phyloP scores from a whole-genome alignment of 1,140 invertebrate species.

The Drosophila rufa region DNA sequence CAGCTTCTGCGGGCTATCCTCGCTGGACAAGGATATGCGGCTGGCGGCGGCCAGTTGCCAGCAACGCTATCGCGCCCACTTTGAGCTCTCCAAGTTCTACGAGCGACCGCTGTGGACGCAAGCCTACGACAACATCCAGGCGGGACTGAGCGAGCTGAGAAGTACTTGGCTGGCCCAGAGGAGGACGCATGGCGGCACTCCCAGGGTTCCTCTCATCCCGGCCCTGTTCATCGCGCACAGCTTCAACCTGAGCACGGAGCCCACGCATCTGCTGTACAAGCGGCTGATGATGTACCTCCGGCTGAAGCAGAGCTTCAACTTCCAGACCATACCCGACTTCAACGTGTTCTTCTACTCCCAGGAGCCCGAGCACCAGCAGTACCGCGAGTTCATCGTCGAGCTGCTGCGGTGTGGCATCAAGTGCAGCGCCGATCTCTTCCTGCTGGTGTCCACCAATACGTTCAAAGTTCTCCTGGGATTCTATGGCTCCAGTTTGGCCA shows the following conservation, averaged over 20 bases:
- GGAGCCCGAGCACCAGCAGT: conserved; percentile 87
- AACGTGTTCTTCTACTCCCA: conserved; percentile 89
- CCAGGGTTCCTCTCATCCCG: conserved; percentile 87
- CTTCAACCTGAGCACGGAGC: conserved; percentile 87
- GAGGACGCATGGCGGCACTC: conserved; percentile 76
- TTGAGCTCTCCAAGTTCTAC: conserved; percentile 83
- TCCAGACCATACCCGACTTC: conserved; percentile 90
- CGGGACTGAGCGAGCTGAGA: conserved; percentile 85
- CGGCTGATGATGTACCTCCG: conserved; percentile 88
- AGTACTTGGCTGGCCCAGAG: conserved; percentile 72
- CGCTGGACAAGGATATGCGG: conserved; percentile 87
- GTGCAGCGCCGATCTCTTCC: conserved; percentile 86
- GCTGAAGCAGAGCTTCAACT: conserved; percentile 88
- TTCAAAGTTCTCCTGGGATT: conserved; percentile 88
- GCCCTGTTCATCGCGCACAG: conserved; percentile 89
- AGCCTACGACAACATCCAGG: conserved; percentile 86
- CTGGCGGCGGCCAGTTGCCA: conserved; percentile 88
- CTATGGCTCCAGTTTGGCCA: conserved; percentile 81
- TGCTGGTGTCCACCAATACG: conserved; percentile 87
- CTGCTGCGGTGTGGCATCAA: conserved; percentile 88
- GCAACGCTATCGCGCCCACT: conserved; percentile 87
- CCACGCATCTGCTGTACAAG: conserved; percentile 88
- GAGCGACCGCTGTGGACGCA: conserved; percentile 85
- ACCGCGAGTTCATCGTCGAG: conserved; percentile 89
- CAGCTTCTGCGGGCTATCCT: conserved; percentile 87